Conservation (phyloP, 2,888 invertebrate species). For the Ornithoptera alexandrae region DNA sequence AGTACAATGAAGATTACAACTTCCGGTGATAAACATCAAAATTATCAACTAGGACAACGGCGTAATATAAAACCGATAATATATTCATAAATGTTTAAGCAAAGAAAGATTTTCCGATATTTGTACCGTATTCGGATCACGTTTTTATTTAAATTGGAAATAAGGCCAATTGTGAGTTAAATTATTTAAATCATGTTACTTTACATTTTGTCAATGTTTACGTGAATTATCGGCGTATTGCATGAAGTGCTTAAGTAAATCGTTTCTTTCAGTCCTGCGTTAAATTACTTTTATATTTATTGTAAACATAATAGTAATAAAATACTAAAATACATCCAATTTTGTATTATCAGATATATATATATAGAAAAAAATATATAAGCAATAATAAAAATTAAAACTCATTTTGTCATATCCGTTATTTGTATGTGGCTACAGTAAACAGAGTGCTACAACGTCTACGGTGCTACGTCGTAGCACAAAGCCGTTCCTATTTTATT, state of each 20-base stretch:
- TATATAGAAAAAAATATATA: background rate
- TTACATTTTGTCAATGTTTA: conserved; percentile 7
- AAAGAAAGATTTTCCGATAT: background rate
- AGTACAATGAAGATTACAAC: too few relatives aligned
- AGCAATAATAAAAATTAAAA: background rate
- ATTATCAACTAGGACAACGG: too few relatives aligned
- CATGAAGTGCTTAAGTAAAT: too few relatives aligned
- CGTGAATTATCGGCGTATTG: background rate
- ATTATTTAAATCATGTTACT: conserved; percentile 9
- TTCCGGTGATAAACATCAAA: too few relatives aligned
- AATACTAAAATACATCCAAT: too few relatives aligned
- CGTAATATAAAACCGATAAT: background rate
- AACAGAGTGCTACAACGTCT: conserved; percentile 18
- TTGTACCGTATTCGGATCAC: conserved; percentile 21
- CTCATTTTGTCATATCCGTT: background rate
- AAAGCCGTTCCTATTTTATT: conserved; percentile 3
- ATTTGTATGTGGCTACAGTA: background rate
- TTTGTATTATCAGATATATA: background rate
- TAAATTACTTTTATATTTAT: too few relatives aligned
- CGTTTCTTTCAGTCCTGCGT: too few relatives aligned
- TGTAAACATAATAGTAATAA: too few relatives aligned
- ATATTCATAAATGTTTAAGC: conserved; percentile 3
- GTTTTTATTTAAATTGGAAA: conserved; percentile 27
- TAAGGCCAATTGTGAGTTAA: conserved; percentile 3
- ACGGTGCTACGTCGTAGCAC: conserved; percentile 27